Evolutionary conservation across 2,113 vertebrate genomes (phyloP).

Genomic region (Lucifuga dentata): DNA sequence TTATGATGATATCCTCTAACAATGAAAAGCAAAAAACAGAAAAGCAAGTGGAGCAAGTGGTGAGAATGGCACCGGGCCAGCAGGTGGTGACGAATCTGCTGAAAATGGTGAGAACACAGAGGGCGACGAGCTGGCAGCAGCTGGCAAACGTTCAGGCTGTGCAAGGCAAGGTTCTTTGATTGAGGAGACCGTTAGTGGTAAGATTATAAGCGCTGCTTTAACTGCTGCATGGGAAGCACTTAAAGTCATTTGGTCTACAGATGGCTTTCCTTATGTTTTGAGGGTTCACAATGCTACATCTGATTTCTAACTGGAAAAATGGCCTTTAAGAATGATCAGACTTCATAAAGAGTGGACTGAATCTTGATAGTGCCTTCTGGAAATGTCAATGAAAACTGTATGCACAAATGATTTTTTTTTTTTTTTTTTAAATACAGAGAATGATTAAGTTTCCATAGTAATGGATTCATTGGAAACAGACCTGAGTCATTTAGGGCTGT

Average conservation of each 20-base stretch:
- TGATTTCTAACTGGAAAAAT: conserved; percentile 41
- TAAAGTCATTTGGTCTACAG: conserved; percentile 58
- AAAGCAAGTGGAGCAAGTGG: conserved; percentile 39
- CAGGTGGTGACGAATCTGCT: conserved; percentile 52
- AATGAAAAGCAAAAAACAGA: conserved; percentile 61
- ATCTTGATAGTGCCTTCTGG: conserved; percentile 25
- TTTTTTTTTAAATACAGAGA: background rate
- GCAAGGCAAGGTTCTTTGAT: conserved; percentile 70
- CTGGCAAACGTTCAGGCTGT: conserved; percentile 58
- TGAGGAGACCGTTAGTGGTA: conserved; percentile 77
- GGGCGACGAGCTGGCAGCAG: conserved; percentile 43
- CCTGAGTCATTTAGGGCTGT: conserved; percentile 1
- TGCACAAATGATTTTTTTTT: conserved; percentile 27
- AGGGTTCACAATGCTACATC: conserved; percentile 33
- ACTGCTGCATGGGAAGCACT: conserved; percentile 72
- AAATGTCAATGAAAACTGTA: conserved; percentile 20
- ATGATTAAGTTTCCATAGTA: conserved; percentile 8
- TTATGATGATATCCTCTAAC: conserved; percentile 62
- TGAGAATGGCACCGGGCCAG: conserved; percentile 53
- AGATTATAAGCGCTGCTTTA: conserved; percentile 63
- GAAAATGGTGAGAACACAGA: conserved; percentile 57
- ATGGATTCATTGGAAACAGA: background rate
- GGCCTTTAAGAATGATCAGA: conserved; percentile 32
- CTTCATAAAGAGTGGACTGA: conserved; percentile 28
- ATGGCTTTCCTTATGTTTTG: conserved; percentile 60